Evolutionary conservation across 2,797 vertebrate genomes (phyloP).

Genomic region (Sebastes taczanowskii): DNA sequence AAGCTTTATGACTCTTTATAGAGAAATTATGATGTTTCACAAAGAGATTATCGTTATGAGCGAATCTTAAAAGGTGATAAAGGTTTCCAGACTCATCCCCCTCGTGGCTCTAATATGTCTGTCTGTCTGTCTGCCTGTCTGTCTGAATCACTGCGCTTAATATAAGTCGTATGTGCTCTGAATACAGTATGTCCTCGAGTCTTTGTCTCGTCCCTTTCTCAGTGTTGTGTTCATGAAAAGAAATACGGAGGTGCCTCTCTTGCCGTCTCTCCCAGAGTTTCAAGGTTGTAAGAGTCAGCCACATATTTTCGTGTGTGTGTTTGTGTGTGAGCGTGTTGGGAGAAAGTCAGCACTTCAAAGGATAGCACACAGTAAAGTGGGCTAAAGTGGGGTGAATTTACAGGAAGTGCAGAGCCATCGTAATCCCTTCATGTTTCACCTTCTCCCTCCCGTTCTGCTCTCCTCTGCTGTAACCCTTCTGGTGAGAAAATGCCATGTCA

Average conservation of each 20-base stretch:
- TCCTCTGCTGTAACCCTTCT: conserved; percentile 58
- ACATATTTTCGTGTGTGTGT: neutral
- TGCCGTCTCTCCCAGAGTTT: neutral
- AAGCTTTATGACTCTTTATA: conserved; percentile 71
- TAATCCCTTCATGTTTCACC: conserved; percentile 52
- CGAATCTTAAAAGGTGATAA: conserved; percentile 61
- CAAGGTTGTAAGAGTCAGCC: conserved; percentile 3
- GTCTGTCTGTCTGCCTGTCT: neutral
- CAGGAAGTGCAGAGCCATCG: conserved; percentile 6
- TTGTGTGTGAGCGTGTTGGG: neutral
- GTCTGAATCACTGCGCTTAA: conserved; percentile 6
- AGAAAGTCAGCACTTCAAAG: conserved; percentile 13
- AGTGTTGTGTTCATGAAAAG: neutral
- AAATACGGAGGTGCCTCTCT: neutral
- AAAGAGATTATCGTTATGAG: conserved; percentile 70
- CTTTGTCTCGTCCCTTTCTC: neutral
- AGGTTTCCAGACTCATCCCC: conserved; percentile 39
- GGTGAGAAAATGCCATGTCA: conserved; percentile 72
- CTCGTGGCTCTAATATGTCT: conserved; percentile 19
- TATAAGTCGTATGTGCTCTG: neutral
- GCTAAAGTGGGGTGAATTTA: conserved; percentile 54
- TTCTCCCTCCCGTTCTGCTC: conserved; percentile 5
- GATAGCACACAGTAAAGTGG: conserved; percentile 31
- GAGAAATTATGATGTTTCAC: conserved; percentile 67
- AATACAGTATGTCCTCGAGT: conserved; percentile 9